These are phyloP conservation scores for Terrapene triunguis DNA, from an alignment of 2,113 vertebrate species.

Conservation along the genomic window DNA sequence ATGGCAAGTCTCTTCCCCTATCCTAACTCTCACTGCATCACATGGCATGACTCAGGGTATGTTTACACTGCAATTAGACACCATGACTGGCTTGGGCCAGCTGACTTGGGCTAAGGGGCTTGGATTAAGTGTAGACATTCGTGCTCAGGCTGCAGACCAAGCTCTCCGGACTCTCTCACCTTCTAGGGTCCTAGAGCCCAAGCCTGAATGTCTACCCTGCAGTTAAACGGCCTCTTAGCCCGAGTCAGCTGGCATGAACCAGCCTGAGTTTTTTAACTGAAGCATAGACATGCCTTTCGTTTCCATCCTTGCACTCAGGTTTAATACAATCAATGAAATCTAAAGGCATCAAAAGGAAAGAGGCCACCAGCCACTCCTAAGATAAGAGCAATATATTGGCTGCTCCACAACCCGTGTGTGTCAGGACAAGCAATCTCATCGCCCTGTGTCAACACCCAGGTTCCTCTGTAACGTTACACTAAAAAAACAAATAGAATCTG, in stretches of 20 bases:
- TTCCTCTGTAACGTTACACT: not conserved
- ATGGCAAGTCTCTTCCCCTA: not conserved
- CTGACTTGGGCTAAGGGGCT: not conserved
- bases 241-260: not conserved
- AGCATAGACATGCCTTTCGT: not conserved
- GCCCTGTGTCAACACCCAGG: not conserved
- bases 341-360: not conserved
- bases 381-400: rapidly evolving
- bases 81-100: not conserved
- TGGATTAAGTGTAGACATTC: not conserved
- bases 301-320: not conserved
- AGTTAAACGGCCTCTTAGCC: not conserved
- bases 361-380: not conserved
- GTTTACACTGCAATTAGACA: not conserved
- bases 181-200: not conserved
- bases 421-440: not conserved
- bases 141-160: not conserved
- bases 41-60: not conserved
- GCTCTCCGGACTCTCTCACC: not conserved
- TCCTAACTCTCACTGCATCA: not conserved
- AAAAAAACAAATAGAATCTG: not conserved
- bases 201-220: not conserved
- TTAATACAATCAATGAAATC: not conserved
- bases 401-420: not conserved
- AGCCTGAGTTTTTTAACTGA: not conserved